Evolutionary conservation across 1,140 invertebrate genomes (phyloP).

Genomic region (Phymorhynchus buccinoides): DNA sequence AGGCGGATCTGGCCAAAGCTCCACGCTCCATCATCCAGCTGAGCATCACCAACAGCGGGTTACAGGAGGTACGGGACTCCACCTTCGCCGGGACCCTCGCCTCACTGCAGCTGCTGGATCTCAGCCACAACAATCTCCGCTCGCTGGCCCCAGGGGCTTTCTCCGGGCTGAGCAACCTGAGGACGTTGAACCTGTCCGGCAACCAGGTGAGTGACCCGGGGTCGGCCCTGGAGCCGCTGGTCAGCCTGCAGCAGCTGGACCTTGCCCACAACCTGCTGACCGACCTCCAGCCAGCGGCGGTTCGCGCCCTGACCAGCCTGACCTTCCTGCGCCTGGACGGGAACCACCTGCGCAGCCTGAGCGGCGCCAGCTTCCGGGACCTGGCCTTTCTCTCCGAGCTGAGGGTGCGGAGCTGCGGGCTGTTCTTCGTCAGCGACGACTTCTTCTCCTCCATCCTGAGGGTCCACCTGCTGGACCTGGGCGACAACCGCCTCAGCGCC

Average conservation of each 20-base stretch:
- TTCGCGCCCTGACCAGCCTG: conserved; percentile 46
- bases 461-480: conserved; percentile 52
- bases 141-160: conserved; percentile 50
- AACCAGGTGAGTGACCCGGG: conserved; percentile 51
- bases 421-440: conserved; percentile 48
- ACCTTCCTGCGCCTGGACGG: conserved; percentile 51
- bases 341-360: conserved; percentile 53
- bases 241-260: conserved; percentile 48
- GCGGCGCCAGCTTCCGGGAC: conserved; percentile 49
- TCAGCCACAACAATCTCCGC: conserved; percentile 56
- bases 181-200: conserved; percentile 53
- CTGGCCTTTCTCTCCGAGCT: conserved; percentile 48
- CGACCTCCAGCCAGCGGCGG: conserved; percentile 45
- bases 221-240: conserved; percentile 44
- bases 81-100: conserved; percentile 44
- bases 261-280: conserved; percentile 50
- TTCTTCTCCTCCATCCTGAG: conserved; percentile 48
- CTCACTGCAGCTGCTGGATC: conserved; percentile 47
- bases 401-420: conserved; percentile 49
- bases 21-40: conserved; percentile 28
- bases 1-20: conserved; percentile 35
- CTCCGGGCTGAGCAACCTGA: conserved; percentile 43
- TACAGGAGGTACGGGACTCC: conserved; percentile 45
- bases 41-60: conserved; percentile 39
- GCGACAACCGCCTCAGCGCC: conserved; percentile 49